phyloP scores from a whole-genome alignment of 2,113 vertebrate species.

The Nesogale talazaci region DNA sequence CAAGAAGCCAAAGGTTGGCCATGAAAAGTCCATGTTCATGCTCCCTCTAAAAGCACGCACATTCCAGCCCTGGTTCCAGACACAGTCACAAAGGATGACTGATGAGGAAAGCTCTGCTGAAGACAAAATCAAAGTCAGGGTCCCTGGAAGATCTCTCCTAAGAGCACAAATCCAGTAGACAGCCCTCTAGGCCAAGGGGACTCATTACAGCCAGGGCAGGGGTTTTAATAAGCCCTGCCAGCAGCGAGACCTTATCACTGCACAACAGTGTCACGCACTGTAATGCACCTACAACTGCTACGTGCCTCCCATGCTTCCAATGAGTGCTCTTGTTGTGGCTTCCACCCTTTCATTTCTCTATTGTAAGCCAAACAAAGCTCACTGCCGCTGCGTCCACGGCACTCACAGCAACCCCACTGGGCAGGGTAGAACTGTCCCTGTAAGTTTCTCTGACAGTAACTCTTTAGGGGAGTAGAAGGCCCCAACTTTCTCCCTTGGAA shows the following conservation, averaged over 20 bases:
- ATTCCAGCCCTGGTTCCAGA: not conserved
- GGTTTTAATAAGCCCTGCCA: not conserved
- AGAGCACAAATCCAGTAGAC: not conserved
- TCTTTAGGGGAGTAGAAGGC: no score
- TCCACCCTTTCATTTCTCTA: not conserved
- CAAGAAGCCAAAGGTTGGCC: not conserved
- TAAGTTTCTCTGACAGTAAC: no score
- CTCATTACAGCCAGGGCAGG: not conserved
- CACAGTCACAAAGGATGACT: not conserved
- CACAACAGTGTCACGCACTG: not conserved
- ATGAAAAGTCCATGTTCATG: not conserved
- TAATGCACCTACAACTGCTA: not conserved
- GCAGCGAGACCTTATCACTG: not conserved
- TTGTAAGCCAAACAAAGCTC: no score
- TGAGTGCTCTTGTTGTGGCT: not conserved
- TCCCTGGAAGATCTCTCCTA: no score
- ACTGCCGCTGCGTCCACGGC: no score
- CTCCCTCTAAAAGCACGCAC: not conserved
- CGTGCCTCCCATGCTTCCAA: not conserved
- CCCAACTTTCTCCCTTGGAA: no score
- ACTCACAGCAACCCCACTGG: no score
- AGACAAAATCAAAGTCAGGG: no score
- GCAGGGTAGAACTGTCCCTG: no score
- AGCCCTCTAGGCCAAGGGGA: no score
- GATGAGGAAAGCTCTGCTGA: no score